These are phyloP conservation scores for Scaptomyza hsui DNA, from an alignment of 1,140 invertebrate species.

Conservation along the genomic window DNA sequence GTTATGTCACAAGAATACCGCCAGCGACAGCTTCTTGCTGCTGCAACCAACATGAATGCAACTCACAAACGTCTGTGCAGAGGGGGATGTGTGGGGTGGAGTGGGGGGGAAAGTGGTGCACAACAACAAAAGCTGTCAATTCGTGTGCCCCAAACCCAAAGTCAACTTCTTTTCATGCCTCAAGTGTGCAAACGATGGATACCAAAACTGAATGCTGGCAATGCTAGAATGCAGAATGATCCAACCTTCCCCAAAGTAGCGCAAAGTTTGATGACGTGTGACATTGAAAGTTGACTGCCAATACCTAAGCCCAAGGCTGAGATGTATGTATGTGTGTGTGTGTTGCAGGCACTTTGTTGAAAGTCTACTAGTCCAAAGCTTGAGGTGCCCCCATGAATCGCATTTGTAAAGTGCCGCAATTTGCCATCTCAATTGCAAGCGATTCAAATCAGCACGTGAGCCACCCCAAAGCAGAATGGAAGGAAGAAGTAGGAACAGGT, in stretches of 20 bases:
- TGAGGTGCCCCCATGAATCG: neutral
- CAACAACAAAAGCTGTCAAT: conserved; percentile 44
- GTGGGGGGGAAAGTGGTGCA: neutral
- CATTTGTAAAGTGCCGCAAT: conserved; percentile 54
- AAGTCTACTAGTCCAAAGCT: neutral
- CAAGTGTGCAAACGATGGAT: conserved; percentile 29
- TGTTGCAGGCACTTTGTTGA: neutral
- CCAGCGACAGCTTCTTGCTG: conserved; percentile 10
- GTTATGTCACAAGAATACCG: conserved; percentile 50
- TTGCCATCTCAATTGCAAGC: conserved; percentile 59
- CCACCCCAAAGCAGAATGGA: neutral
- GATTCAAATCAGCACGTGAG: conserved; percentile 19
- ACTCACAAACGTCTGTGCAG: conserved; percentile 33
- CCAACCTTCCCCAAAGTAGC: conserved; percentile 26
- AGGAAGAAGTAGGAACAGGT: conserved; percentile 1
- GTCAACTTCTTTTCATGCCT: conserved; percentile 34
- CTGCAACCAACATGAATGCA: conserved; percentile 58
- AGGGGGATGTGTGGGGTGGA: too few relatives aligned
- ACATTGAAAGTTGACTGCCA: conserved; percentile 73
- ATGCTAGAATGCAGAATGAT: neutral
- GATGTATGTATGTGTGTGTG: too few relatives aligned
- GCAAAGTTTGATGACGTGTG: conserved; percentile 78
- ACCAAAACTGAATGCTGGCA: conserved; percentile 5
- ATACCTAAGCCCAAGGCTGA: conserved; percentile 10
- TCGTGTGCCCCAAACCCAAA: conserved; percentile 23